Evolutionary conservation across 64 coral and sea anemone genomes (phyloP), one percentile per base, ranked within the genome.

Genomic region (Montipora cactus): DNA sequence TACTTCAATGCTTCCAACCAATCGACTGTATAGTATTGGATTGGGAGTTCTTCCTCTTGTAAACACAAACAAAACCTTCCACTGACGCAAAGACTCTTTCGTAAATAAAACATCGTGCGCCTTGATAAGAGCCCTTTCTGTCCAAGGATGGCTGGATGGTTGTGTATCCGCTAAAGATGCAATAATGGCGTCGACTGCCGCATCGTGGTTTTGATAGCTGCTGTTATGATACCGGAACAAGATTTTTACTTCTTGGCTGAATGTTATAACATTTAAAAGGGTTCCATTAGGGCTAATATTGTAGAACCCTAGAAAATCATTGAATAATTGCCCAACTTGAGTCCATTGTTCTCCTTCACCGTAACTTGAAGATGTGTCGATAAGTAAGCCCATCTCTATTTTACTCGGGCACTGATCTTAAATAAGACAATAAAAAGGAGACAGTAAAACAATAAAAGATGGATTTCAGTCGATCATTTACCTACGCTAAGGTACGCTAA

Each of bases 351-450:
- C 5, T 11, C 71, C 71, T 22, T 44, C n/a, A 22, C 71, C n/a
- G 12, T 74, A 44, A 74, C 71, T 74, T 25, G 71, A 25, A 25
- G 71, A 74, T 74, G 9, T 20, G 21, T 74, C 71, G 4, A 25
- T 74, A 74, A 74, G 71, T 25, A 74, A 37, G 3, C n/a, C 71
- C 71, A 74, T 7, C 21, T 74, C 71, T 74, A 74, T 74, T 74
- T 45, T 37, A 7, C 7, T 23, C 7, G 2, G 71, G 11, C 71
- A 74, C 5, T 74, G 20, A 74, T 74, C 71, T 74, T 21, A 23
- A 37, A 22, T n/a, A 37, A 74, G 10, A 59, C 57, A 59, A 13
- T 59, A 59, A 37, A 37, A 37, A 37, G 1, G 28, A 37, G 28
- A 37, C 28, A 37, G 28, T 37, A 37, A 37, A 37, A 37, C 28